A percentile compares a stretch with the other conserved stretches of the same genome.
Evolutionary conservation across 2,797 vertebrate species (phyloP).

Genomic region (Propithecus deckenii): DNA sequence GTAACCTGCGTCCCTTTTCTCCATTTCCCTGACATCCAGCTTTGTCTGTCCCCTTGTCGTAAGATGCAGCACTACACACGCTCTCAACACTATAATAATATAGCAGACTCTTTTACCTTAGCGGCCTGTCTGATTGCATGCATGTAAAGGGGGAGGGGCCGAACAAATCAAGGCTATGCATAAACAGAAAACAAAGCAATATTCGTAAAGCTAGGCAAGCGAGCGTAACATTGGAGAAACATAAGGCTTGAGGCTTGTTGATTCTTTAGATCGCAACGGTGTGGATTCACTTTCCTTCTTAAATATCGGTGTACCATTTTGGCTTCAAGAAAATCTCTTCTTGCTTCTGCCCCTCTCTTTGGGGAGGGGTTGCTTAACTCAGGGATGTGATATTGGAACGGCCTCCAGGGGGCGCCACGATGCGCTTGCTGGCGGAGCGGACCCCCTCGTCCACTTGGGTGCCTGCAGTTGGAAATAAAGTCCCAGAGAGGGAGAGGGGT

Average conservation of each 20-base stretch:
- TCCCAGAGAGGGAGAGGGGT: neutral
- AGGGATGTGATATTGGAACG: constrained; percentile 98
- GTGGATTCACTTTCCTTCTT: constrained; percentile 86
- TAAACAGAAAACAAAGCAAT: constrained; percentile 90
- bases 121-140: constrained; percentile 86
- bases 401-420: constrained; percentile 95
- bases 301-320: constrained; percentile 86
- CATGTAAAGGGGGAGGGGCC: constrained; percentile 81
- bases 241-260: constrained; percentile 98
- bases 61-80: constrained; percentile 78
- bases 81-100: constrained; percentile 82
- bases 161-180: constrained; percentile 86
- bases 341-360: constrained; percentile 74
- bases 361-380: constrained; percentile 88
- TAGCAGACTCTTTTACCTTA: constrained; percentile 80
- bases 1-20: constrained; percentile 33
- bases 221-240: constrained; percentile 92
- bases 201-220: constrained; percentile 91
- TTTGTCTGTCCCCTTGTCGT: constrained; percentile 72
- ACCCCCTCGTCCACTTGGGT: constrained; percentile 87
- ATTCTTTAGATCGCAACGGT: constrained; percentile 90
- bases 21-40: constrained; percentile 58
- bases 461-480: constrained; percentile 75
- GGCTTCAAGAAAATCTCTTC: constrained; percentile 80
- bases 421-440: constrained; percentile 95